Evolutionary conservation across 2,797 vertebrate species (phyloP).

Genomic region (Nannoperca australis): DNA sequence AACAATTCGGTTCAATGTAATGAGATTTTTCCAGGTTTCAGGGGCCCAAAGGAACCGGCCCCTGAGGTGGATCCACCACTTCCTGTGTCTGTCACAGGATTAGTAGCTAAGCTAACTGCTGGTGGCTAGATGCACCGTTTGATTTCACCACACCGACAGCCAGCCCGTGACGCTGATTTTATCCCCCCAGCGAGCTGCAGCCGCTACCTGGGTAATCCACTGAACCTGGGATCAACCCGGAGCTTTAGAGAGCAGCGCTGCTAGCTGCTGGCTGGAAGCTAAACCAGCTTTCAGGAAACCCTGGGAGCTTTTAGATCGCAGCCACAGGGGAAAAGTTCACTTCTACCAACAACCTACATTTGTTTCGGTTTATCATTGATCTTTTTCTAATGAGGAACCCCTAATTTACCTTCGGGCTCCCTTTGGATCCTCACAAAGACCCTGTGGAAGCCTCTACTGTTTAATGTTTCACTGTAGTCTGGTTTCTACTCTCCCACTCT

Average conservation of each 20-base stretch:
- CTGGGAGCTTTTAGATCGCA: background rate
- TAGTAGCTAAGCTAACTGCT: conserved; percentile 30
- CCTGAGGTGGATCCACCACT: background rate
- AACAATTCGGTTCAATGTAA: conserved; percentile 7
- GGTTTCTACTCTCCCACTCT: no score
- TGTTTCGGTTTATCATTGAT: background rate
- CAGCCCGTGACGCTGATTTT: conserved; percentile 23
- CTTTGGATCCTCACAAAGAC: background rate
- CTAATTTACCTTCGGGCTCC: background rate
- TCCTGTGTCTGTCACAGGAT: conserved; percentile 19
- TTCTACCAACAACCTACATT: background rate
- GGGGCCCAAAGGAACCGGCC: background rate
- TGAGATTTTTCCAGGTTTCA: conserved; percentile 33
- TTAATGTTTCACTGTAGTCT: background rate
- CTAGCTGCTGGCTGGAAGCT: conserved; percentile 16
- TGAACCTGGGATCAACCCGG: conserved; percentile 45
- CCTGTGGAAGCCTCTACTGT: background rate
- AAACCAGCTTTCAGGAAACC: conserved; percentile 7
- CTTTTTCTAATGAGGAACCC: background rate
- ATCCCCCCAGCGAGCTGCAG: conserved; percentile 19
- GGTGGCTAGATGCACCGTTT: background rate
- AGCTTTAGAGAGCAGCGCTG: conserved; percentile 2
- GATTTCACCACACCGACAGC: conserved; percentile 34
- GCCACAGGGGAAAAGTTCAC: conserved; percentile 3
- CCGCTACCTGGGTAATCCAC: conserved; percentile 36